Evolutionary conservation across 2,888 invertebrate genomes (phyloP).

Genomic region (Ennomos fuscantarius): DNA sequence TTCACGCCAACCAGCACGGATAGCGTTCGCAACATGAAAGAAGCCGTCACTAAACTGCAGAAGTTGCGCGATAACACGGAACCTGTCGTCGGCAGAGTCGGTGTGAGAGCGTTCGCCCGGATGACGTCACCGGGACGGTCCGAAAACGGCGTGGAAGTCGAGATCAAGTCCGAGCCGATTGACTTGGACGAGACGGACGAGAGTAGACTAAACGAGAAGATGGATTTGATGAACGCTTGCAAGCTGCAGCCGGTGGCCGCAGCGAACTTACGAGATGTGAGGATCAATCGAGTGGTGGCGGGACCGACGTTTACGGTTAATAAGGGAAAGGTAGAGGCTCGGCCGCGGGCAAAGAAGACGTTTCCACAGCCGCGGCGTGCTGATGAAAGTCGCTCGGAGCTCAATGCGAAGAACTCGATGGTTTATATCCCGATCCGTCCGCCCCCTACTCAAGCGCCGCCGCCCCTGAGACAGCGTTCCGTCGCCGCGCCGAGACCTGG

Average conservation of each 20-base stretch:
- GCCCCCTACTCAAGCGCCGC: conserved; percentile 68
- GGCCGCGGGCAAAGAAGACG: conserved; percentile 69
- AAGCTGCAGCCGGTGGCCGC: conserved; percentile 67
- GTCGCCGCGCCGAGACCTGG: conserved; percentile 42
- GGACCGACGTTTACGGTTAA: conserved; percentile 44
- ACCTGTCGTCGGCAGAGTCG: conserved; percentile 66
- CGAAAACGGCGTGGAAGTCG: conserved; percentile 60
- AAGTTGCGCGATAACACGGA: conserved; percentile 55
- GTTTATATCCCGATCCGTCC: conserved; percentile 81
- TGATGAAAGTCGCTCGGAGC: conserved; percentile 67
- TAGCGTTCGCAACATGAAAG: conserved; percentile 59
- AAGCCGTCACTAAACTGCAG: conserved; percentile 61
- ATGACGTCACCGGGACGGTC: conserved; percentile 62
- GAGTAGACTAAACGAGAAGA: conserved; percentile 62
- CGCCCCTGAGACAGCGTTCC: conserved; percentile 8
- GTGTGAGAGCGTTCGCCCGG: conserved; percentile 75
- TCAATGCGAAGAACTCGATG: conserved; percentile 78
- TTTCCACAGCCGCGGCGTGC: conserved; percentile 71
- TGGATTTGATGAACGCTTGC: conserved; percentile 73
- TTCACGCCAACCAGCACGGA: conserved; percentile 65
- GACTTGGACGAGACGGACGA: conserved; percentile 69
- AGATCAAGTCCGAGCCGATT: conserved; percentile 75
- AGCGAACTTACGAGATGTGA: conserved; percentile 63
- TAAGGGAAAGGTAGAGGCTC: conserved; percentile 52
- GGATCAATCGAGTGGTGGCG: conserved; percentile 68